Conservation (phyloP, 2,113 vertebrate genomes). For the Sprattus sprattus region DNA sequence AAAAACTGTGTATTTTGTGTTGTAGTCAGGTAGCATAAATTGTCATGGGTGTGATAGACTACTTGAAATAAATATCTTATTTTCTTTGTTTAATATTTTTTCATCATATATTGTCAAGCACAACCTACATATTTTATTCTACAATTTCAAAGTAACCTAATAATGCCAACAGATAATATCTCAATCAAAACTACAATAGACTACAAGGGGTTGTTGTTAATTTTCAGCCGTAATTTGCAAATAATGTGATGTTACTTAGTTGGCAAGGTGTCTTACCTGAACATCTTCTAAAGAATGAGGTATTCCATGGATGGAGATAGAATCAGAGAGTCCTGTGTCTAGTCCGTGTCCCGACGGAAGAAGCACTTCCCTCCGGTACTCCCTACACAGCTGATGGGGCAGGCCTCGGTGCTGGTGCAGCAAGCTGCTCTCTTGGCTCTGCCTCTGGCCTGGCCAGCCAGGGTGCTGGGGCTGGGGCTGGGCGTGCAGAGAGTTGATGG, state of each 20-base stretch:
- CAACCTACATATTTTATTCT: neutral
- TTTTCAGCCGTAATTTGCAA: neutral
- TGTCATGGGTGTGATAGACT: neutral
- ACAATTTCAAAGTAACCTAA: neutral
- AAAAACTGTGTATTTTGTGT: neutral
- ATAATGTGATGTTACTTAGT: neutral
- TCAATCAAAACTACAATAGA: neutral
- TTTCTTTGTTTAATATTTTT: neutral
- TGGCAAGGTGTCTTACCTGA: slow-evolving; percentile 78
- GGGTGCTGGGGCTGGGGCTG: slow-evolving; percentile 95
- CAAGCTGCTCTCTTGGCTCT: slow-evolving; percentile 89
- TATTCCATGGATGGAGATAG: slow-evolving; percentile 92
- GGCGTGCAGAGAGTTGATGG: slow-evolving; percentile 92
- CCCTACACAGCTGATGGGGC: slow-evolving; percentile 94
- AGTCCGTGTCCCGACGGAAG: slow-evolving; percentile 92
- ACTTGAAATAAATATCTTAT: neutral
- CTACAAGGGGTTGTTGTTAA: neutral
- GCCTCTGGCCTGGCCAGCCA: slow-evolving; percentile 95
- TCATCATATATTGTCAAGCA: neutral
- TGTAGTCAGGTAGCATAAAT: neutral
- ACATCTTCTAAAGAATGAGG: slow-evolving; percentile 97
- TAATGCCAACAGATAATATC: neutral
- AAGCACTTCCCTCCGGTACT: slow-evolving; percentile 94
- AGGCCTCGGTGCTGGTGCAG: slow-evolving; percentile 94
- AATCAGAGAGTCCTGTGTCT: slow-evolving; percentile 89